These are phyloP conservation scores for Styela clava DNA, from an alignment of 23 tunicate genomes.

Conservation along the genomic window DNA sequence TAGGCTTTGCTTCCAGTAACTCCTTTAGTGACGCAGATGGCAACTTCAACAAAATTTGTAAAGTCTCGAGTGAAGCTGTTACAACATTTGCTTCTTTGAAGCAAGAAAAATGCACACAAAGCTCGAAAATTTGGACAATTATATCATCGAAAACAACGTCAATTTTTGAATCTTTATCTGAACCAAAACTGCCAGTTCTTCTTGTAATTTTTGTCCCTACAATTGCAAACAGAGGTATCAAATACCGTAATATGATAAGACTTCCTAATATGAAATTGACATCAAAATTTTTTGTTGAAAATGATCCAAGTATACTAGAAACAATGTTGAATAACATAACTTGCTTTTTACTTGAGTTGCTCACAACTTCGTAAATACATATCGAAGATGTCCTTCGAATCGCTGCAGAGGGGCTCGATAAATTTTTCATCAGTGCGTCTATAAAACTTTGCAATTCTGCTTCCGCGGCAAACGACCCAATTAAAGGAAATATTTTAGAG, in stretches of 20 bases:
- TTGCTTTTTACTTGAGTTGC: constrained; percentile 4
- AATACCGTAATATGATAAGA: constrained; percentile 45
- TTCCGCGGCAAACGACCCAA: constrained; percentile 72
- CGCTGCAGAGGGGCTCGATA: constrained; percentile 59
- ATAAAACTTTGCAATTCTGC: constrained; percentile 62
- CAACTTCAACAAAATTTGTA: constrained; percentile 12
- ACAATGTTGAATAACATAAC: neutral
- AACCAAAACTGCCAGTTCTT: constrained; percentile 23
- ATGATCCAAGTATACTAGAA: constrained; percentile 31
- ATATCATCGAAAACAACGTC: neutral
- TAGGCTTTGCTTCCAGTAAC: constrained; percentile 28
- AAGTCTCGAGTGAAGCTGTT: constrained; percentile 45
- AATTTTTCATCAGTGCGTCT: constrained; percentile 58
- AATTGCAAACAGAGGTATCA: constrained; percentile 42
- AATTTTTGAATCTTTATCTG: neutral
- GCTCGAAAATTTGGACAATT: constrained; percentile 39
- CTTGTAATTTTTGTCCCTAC: neutral
- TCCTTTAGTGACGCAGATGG: constrained; percentile 23
- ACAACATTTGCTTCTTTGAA: constrained; percentile 55
- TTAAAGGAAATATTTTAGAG: constrained; percentile 61
- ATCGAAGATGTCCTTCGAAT: constrained; percentile 57
- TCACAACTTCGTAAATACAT: constrained; percentile 41
- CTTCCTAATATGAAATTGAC: constrained; percentile 57
- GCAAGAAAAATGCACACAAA: constrained; percentile 34
- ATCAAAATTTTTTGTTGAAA: constrained; percentile 31